Conservation (phyloP, 2,888 invertebrate genomes). For the Crossocerus cetratus region DNA sequence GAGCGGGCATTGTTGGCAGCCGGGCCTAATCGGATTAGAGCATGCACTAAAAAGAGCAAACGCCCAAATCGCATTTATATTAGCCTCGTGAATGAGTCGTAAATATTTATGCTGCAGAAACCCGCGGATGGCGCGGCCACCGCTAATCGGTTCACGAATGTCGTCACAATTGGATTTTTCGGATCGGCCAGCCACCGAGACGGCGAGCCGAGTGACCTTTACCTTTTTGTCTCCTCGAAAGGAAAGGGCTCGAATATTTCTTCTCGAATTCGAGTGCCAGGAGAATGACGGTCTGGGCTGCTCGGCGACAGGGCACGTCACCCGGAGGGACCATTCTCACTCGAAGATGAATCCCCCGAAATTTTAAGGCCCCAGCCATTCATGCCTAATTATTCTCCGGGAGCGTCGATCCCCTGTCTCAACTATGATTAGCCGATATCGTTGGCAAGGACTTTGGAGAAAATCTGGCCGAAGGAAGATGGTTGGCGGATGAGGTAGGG, state of each 20-base stretch:
- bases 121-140: conserved; percentile 65
- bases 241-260: background rate
- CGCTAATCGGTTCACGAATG: conserved; percentile 73
- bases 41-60: conserved; percentile 76
- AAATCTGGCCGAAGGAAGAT: background rate
- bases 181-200: conserved; percentile 9
- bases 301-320: background rate
- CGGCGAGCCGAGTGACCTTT: conserved; percentile 5
- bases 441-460: background rate
- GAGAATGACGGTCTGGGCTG: no score
- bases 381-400: no score
- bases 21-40: conserved; percentile 75
- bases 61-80: conserved; percentile 77
- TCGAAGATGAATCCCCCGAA: no score
- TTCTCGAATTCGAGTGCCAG: background rate
- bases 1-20: conserved; percentile 51
- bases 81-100: conserved; percentile 77
- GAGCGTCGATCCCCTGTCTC: no score
- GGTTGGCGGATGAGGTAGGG: background rate
- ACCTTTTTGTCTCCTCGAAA: no score
- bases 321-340: no score
- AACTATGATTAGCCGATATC: no score
- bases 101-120: conserved; percentile 75
- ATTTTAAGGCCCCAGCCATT: no score
- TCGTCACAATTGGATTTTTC: conserved; percentile 69